These are phyloP conservation scores for Drosophila ercepeae DNA, from an alignment of 1,140 invertebrate species.

Conservation along the genomic window DNA sequence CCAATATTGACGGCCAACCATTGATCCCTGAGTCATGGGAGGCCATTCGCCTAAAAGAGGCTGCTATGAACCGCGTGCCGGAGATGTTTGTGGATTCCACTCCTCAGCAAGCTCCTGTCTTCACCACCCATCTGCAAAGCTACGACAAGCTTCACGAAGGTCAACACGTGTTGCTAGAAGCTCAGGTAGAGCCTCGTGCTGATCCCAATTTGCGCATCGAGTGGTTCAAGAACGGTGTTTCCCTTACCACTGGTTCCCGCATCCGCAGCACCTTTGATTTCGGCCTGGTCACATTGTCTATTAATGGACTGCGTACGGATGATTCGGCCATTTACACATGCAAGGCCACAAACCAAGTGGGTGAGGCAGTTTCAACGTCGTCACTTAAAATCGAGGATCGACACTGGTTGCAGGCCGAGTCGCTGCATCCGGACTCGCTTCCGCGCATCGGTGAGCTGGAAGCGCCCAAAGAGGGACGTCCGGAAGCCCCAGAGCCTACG, in stretches of 20 bases:
- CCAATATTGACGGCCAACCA: slow-evolving; percentile 91
- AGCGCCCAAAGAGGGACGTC: slow-evolving; percentile 87
- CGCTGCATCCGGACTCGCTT: slow-evolving; percentile 95
- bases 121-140: slow-evolving; percentile 94
- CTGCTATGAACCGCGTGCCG: slow-evolving; percentile 93
- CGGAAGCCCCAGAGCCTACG: slow-evolving; percentile 89
- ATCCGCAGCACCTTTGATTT: slow-evolving; percentile 96
- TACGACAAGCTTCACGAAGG: slow-evolving; percentile 94
- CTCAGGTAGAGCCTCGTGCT: slow-evolving; percentile 96
- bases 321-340: slow-evolving; percentile 98
- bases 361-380: slow-evolving; percentile 96
- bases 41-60: slow-evolving; percentile 94
- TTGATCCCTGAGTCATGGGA: slow-evolving; percentile 95
- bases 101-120: slow-evolving; percentile 94
- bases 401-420: slow-evolving; percentile 93
- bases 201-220: slow-evolving; percentile 96
- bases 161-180: slow-evolving; percentile 96
- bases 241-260: slow-evolving; percentile 92
- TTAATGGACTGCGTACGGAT: slow-evolving; percentile 92
- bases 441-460: slow-evolving; percentile 94
- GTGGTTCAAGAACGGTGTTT: slow-evolving; percentile 97
- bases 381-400: slow-evolving; percentile 95
- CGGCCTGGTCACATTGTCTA: slow-evolving; percentile 95
- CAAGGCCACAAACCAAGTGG: slow-evolving; percentile 94
- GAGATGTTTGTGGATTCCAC: slow-evolving; percentile 92